These are phyloP conservation scores for Pelecanoides urinatrix DNA, from an alignment of 2,113 vertebrate species.

Conservation along the genomic window DNA sequence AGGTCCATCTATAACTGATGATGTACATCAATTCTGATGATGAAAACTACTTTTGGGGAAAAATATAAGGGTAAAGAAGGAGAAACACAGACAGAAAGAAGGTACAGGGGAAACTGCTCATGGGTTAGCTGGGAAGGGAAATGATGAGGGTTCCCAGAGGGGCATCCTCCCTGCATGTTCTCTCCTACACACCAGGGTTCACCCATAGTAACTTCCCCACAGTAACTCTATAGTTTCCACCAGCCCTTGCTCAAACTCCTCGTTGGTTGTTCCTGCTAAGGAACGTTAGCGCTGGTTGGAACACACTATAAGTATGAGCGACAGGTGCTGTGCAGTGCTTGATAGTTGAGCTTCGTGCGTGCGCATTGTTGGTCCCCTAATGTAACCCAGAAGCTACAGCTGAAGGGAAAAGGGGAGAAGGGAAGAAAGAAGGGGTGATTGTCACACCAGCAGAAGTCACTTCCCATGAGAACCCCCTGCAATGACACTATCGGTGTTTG, in stretches of 20 bases:
- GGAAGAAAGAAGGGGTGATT: not conserved
- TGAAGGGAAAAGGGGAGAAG: not conserved
- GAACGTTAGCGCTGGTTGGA: accelerated
- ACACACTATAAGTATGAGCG: not conserved
- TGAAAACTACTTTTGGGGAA: not conserved
- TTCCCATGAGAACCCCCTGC: not conserved
- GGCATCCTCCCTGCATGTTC: not conserved
- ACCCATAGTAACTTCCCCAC: not conserved
- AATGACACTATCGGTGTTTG: accelerated
- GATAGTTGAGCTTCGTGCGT: not conserved
- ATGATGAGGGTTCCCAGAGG: not conserved
- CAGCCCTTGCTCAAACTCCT: not conserved
- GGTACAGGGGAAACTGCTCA: not conserved
- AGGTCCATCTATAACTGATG: not conserved
- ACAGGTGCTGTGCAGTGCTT: not conserved
- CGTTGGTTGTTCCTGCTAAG: accelerated
- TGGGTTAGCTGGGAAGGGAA: not conserved
- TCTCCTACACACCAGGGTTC: not conserved
- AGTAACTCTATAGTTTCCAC: not conserved
- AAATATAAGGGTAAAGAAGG: not conserved
- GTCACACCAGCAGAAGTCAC: not conserved
- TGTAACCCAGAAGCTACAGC: not conserved
- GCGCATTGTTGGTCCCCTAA: not conserved
- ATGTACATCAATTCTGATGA: not conserved
- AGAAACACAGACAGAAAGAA: not conserved